Conservation (phyloP, 2,113 vertebrate genomes). For the Colinus virginianus region DNA sequence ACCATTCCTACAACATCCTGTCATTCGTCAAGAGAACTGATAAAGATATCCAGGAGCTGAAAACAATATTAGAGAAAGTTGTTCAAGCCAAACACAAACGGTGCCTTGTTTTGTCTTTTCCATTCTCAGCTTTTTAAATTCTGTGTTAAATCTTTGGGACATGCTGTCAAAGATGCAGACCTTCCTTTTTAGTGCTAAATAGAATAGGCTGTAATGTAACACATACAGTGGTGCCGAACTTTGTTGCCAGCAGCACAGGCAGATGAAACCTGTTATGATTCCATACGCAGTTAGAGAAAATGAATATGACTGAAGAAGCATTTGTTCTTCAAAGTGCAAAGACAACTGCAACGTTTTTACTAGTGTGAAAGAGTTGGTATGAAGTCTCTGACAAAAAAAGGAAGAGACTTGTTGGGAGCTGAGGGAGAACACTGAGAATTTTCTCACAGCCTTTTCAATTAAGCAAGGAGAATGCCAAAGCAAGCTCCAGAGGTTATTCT, state of each 20-base stretch:
- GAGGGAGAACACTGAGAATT: constrained; percentile 39
- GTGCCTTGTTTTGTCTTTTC: neutral
- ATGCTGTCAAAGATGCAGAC: neutral
- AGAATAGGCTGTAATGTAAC: neutral
- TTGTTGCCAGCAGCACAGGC: neutral
- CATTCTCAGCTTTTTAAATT: neutral
- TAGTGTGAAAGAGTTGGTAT: constrained; percentile 2
- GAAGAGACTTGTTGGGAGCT: neutral
- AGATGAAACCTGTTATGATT: neutral
- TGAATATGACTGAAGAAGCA: neutral
- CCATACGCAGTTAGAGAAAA: neutral
- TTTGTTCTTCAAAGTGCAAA: constrained; percentile 24
- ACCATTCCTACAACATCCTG: constrained; percentile 66
- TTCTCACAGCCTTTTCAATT: constrained; percentile 47
- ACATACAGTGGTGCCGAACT: neutral
- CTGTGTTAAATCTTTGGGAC: neutral
- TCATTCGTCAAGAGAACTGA: constrained; percentile 50
- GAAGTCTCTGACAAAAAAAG: constrained; percentile 41
- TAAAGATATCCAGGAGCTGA: neutral
- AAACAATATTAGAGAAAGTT: constrained; percentile 44
- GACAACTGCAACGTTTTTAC: constrained; percentile 23
- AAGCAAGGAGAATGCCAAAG: constrained; percentile 2
- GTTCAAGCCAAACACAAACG: neutral
- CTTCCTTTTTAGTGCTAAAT: neutral
- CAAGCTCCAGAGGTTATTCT: constrained; percentile 3